Base-by-base conservation (phyloP, 2,888 invertebrate species). In the Steinernema carpocapsae region DNA sequence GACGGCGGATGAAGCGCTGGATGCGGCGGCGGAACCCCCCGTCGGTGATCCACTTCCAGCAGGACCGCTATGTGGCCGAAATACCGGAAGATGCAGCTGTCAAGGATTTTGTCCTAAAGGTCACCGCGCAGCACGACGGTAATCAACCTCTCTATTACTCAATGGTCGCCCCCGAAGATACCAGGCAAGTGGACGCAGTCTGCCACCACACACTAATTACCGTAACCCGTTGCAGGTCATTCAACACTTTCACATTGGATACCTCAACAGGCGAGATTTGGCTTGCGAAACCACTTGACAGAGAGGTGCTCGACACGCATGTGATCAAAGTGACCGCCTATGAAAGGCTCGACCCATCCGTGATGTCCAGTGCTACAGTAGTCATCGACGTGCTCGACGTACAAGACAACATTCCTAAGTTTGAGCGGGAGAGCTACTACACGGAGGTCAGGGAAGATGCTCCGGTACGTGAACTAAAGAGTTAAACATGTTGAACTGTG, bases 351-450 rank as follows among this genome's bases (percentile, higher is more conserved):
- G 84, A 86, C 71, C 83, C 86, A 22, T 82, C 84, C 17, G 76
- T 83, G 12, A 80, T 82, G n/a, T 78, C 82, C n/a, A 82, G 79
- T 37, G 77, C 84, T 22, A 83, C 83, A 0, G 83, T 86, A 1
- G 79, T 85, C 24, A 94, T 97, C 73, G 94, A 94, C 88, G 95
- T 97, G 0, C 88, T 94, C 73, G 97, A 97, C 88, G 93, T 94
- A 80, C 80, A 80, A 51, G 97, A 97, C 88, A 95, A 97, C 87
- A 91, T 93, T 24, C 97, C 97, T 0, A 91, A 92, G 4, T 97
- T 97, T 88, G 97, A 97, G 88, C 92, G 93, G 88, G 92, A 92
- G 75, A 93, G 93, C 82, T 97, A 96, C 88, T 94, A 94, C 83
- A 93, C 94, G 0, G 92, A 93, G 17, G 92, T 97, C 0, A 90